A percentile compares a stretch with the other conserved stretches of the same genome.
phyloP scores from a whole-genome alignment of 1,140 invertebrate species.

The Nephila pilipes region DNA sequence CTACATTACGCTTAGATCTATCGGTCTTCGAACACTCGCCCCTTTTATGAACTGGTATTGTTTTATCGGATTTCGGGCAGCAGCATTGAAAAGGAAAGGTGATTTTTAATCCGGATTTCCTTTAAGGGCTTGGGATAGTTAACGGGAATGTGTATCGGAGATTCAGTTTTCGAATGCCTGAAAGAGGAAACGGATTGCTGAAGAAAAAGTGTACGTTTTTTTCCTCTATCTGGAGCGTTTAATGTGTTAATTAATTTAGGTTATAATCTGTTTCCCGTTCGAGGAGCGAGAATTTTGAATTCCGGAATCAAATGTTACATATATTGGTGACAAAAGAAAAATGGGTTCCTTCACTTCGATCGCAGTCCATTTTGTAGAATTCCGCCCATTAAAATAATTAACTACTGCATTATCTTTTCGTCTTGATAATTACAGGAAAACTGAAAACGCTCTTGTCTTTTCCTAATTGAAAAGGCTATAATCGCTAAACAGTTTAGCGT shows the following conservation, averaged over 20 bases:
- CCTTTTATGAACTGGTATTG: constrained; percentile 69
- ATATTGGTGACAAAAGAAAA: not conserved
- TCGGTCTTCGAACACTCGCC: constrained; percentile 72
- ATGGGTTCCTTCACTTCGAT: not conserved
- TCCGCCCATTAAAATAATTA: constrained; percentile 40
- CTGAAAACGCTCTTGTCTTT: not conserved
- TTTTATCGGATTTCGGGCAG: constrained; percentile 67
- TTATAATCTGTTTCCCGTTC: constrained; percentile 24
- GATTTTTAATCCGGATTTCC: constrained; percentile 73
- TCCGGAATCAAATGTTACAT: not conserved
- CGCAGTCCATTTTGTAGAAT: not conserved
- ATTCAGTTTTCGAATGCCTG: constrained; percentile 29
- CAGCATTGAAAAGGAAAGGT: constrained; percentile 54
- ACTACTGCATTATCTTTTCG: constrained; percentile 11
- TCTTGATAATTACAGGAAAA: constrained; percentile 29
- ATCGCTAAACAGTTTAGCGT: too few relatives aligned
- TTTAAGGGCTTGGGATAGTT: constrained; percentile 50
- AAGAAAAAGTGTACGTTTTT: not conserved
- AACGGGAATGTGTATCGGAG: constrained; percentile 59
- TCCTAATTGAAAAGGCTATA: not conserved
- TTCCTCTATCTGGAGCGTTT: not conserved
- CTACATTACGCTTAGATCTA: constrained; percentile 68
- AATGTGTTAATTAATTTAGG: constrained; percentile 31
- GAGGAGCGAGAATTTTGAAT: not conserved
- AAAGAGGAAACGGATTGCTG: constrained; percentile 18